A percentile compares a stretch with the other conserved stretches of the same genome.
Evolutionary conservation across 2,113 vertebrate genomes (phyloP).

Genomic region (Lynx canadensis): DNA sequence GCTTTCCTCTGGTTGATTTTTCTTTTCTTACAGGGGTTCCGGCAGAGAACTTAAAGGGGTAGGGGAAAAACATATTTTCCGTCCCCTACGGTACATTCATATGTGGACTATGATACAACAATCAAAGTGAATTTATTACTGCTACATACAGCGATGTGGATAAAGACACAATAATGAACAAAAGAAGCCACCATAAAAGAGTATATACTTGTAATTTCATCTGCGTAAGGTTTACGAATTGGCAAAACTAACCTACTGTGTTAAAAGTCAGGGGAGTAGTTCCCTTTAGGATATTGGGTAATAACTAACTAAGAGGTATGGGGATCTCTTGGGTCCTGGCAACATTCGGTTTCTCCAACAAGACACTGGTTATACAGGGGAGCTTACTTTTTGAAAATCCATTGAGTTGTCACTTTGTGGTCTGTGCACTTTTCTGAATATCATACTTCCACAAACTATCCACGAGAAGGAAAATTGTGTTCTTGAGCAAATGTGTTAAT

Average conservation of each 20-base stretch:
- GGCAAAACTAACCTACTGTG: not conserved
- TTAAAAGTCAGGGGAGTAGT: slow-evolving; percentile 11
- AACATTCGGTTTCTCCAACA: not conserved
- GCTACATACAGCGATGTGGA: not conserved
- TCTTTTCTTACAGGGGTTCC: not conserved
- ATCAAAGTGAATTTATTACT: not conserved
- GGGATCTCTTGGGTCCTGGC: not conserved
- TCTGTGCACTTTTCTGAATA: not conserved
- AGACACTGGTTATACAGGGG: not conserved
- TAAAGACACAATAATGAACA: slow-evolving; percentile 1
- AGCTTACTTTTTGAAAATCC: not conserved
- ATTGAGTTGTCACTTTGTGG: not conserved
- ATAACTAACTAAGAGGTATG: not conserved
- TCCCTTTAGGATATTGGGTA: not conserved
- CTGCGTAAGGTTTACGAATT: not conserved
- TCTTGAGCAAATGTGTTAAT: slow-evolving; percentile 20
- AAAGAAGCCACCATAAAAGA: slow-evolving; percentile 1
- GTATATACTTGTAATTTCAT: not conserved
- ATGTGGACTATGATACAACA: not conserved
- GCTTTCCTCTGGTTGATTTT: not conserved
- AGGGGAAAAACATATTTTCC: not conserved
- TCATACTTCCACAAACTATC: not conserved
- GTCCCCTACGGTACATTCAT: not conserved
- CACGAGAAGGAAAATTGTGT: not conserved
- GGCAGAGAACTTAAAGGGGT: not conserved